phyloP scores from a whole-genome alignment of 2,888 invertebrate species.

The Agonopterix heracliana region DNA sequence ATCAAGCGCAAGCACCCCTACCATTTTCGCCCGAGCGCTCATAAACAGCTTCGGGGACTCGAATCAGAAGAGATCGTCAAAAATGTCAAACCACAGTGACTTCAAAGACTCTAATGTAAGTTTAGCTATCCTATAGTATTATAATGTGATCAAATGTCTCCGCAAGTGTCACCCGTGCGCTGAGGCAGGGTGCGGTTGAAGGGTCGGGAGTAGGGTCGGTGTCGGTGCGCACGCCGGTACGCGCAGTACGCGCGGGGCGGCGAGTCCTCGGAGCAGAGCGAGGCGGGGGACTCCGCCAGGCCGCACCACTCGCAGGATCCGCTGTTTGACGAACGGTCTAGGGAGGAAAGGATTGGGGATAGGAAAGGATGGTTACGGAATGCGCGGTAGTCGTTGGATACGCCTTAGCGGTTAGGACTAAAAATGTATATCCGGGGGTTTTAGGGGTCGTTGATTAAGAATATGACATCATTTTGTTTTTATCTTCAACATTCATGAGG shows the following conservation, averaged over 20 bases:
- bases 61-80: no score
- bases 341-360: conserved; percentile 18
- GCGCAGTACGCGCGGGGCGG: conserved; percentile 20
- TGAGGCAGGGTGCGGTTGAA: conserved; percentile 12
- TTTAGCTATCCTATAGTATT: background rate
- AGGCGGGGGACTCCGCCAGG: conserved; percentile 24
- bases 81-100: no score
- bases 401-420: background rate
- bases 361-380: conserved; percentile 8
- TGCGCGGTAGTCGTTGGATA: no score
- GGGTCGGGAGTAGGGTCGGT: conserved; percentile 20
- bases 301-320: conserved; percentile 56
- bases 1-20: no score
- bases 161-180: conserved; percentile 18
- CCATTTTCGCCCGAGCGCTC: no score
- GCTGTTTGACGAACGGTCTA: conserved; percentile 55
- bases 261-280: conserved; percentile 18
- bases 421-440: no score
- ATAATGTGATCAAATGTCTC: conserved; percentile 10
- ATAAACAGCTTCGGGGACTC: no score
- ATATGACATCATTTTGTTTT: no score
- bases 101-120: no score
- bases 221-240: conserved; percentile 23
- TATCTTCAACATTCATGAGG: no score
- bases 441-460: background rate